phyloP scores from a whole-genome alignment of 2,888 invertebrate species.

The Dysmachus trigonus region DNA sequence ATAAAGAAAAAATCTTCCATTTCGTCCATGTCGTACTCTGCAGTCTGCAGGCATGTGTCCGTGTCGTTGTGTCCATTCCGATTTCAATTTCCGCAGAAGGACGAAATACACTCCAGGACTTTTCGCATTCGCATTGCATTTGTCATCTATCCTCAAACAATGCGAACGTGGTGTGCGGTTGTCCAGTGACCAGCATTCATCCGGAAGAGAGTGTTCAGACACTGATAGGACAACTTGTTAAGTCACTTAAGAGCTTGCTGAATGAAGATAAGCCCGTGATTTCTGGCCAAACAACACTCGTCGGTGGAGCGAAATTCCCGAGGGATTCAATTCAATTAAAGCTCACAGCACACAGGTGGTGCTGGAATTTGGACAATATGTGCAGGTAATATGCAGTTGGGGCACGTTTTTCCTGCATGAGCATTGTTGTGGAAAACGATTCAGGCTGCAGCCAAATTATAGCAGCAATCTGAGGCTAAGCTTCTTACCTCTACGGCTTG shows the following conservation, averaged over 20 bases:
- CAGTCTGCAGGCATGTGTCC: neutral
- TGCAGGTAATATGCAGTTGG: neutral
- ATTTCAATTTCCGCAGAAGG: neutral
- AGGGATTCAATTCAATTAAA: neutral
- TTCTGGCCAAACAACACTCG: neutral
- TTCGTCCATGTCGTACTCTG: neutral
- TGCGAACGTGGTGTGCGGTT: neutral
- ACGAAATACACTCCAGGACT: neutral
- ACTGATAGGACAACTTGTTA: neutral
- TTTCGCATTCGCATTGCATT: neutral
- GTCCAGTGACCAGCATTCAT: neutral
- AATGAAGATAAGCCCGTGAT: slow-evolving; percentile 10
- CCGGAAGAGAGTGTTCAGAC: neutral
- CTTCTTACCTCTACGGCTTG: neutral
- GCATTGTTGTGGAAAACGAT: neutral
- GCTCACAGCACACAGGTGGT: neutral
- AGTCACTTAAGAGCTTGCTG: neutral
- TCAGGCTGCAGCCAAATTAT: neutral
- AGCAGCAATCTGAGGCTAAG: neutral
- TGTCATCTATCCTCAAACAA: neutral
- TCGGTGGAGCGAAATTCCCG: neutral
- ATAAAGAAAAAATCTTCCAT: neutral
- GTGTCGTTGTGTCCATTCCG: neutral
- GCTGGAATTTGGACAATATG: neutral
- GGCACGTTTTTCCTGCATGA: neutral